Conservation (phyloP, 30 jellyfish, hydroid and myxozoan species). For the Morbakka virulenta region DNA sequence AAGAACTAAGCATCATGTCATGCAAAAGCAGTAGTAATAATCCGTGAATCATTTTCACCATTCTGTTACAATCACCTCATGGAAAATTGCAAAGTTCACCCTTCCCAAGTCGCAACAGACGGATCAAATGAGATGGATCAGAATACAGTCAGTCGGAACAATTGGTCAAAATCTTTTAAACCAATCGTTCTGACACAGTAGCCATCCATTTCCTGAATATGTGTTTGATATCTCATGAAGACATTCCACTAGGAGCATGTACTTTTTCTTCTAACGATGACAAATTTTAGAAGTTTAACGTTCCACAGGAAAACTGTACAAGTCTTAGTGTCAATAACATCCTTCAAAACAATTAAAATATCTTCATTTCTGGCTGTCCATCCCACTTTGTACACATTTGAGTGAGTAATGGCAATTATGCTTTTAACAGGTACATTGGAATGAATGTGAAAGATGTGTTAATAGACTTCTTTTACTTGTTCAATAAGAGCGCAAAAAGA, state of each 20-base stretch:
- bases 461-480: slow-evolving; percentile 8
- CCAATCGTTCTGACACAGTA: not conserved
- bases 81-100: not conserved
- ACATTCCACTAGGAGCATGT: not conserved
- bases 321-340: slow-evolving; percentile 11
- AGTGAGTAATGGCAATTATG: not conserved
- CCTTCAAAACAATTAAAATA: not conserved
- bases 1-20: slow-evolving; percentile 9
- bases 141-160: too few species aligned
- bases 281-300: not conserved
- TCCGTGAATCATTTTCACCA: slow-evolving; percentile 15
- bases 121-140: not conserved
- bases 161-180: not conserved
- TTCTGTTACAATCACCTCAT: not conserved
- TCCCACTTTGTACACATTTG: slow-evolving; percentile 19
- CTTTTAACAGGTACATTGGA: not conserved
- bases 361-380: not conserved
- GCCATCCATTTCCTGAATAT: not conserved
- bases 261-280: not conserved
- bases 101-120: not conserved
- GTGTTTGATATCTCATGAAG: slow-evolving; percentile 13
- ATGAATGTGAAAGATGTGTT: slow-evolving; percentile 3
- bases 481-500: slow-evolving; percentile 21
- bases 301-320: slow-evolving; percentile 14
- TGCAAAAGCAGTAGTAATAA: slow-evolving; percentile 31